A percentile compares a stretch with the other conserved stretches of the same genome.
Conservation (phyloP, 2,113 vertebrate species). For the Formicarius rufipectus region DNA sequence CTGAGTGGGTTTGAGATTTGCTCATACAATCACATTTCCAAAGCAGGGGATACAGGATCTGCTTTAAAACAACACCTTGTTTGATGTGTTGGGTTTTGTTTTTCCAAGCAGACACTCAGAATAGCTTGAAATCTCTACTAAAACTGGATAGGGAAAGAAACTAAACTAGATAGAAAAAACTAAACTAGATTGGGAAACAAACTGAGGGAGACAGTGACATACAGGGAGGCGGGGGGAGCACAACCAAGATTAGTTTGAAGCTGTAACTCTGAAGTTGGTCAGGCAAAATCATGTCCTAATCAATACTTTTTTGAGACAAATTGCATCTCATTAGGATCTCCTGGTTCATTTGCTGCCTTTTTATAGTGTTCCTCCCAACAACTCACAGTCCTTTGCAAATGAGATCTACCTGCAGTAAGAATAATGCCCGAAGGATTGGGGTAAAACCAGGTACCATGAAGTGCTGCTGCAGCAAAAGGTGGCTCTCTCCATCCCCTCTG, state of each 20-base stretch:
- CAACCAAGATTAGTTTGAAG: neutral
- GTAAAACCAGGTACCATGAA: fast-evolving
- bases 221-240: neutral
- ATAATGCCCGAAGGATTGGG: fast-evolving
- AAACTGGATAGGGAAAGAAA: neutral
- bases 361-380: neutral
- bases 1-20: neutral
- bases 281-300: neutral
- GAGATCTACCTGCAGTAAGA: neutral
- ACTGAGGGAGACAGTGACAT: fast-evolving
- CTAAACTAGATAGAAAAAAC: neutral
- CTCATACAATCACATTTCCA: neutral
- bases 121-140: neutral
- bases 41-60: neutral
- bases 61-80: neutral
- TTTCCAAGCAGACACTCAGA: neutral
- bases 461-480: neutral
- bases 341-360: neutral
- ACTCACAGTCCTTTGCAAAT: neutral
- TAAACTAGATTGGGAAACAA: neutral
- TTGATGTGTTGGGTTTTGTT: neutral
- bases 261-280: neutral
- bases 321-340: neutral
- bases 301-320: neutral
- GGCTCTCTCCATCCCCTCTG: neutral